Evolutionary conservation across 2,113 vertebrate species (phyloP), one percentile per base, ranked within the genome.

Genomic region (Neolamprologus longior): DNA sequence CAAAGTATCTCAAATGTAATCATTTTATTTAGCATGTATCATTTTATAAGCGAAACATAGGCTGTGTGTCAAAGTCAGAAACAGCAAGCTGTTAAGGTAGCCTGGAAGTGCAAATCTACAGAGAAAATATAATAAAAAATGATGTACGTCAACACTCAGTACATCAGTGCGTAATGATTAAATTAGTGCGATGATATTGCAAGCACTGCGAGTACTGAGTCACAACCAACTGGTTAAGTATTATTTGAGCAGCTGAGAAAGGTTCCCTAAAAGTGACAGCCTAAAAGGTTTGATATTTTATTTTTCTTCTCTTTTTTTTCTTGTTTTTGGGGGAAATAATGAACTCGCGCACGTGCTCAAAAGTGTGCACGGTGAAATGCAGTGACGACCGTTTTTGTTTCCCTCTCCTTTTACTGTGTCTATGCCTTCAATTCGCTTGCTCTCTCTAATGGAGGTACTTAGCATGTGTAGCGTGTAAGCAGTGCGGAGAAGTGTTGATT

Each of bases 401-500:
- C 13, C 21, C 47, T 82, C 24, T 85, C 47, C 47, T 68, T 55
- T 82, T 55, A 68, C 63, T 61, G 28, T 78, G 63, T 54, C 21
- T 53, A 58, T 82, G 35, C 55, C 19, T 85, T 80, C 54, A 53
- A 4, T 78, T 57, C 61, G 3, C 52, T 28, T 3, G 37, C 40
- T 50, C 87, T 86, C 87, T 82, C 45, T 82, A 83, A 90, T 83
- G 89, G 83, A 93, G 91, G 76, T 93, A 93, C 93, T 95, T 92
- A 93, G 90, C 92, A 95, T 95, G 95, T 93, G 95, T 47, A 42
- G 85, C 66, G 88, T 91, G 92, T 95, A 52, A 91, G 93, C 90
- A 92, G 89, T 93, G 95, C 91, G 26, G 94, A 90, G 87, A 93
- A 93, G 91, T 85, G 93, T 93, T 94, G 91, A 89, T 93, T 91